Conservation (phyloP, 2,888 invertebrate species). For the Calliopum simillimum region DNA sequence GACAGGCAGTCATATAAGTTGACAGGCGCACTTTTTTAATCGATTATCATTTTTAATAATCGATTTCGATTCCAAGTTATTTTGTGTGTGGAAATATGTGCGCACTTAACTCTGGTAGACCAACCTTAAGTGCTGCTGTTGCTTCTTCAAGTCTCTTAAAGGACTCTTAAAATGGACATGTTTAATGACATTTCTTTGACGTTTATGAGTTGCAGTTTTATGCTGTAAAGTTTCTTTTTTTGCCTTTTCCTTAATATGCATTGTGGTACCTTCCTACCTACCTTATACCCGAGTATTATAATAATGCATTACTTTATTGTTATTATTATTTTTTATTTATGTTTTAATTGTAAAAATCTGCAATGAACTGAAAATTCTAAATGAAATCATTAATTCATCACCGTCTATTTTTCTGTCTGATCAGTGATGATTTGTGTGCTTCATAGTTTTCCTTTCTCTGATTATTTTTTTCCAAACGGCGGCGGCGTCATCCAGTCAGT, state of each 20-base stretch:
- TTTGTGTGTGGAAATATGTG: slow-evolving; percentile 43
- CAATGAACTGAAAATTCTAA: slow-evolving; percentile 32
- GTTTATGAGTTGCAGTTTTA: slow-evolving; percentile 52
- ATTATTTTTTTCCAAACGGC: not conserved
- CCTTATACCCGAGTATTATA: not conserved
- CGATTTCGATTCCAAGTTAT: slow-evolving; percentile 55
- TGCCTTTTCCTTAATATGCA: not conserved
- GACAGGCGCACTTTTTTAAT: slow-evolving; percentile 55
- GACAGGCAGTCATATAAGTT: not conserved
- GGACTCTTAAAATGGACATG: slow-evolving; percentile 28
- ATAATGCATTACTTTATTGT: not conserved
- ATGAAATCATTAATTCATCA: slow-evolving; percentile 34
- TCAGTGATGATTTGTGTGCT: slow-evolving; percentile 28
- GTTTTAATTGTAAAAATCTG: slow-evolving; percentile 26
- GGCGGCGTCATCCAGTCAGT: slow-evolving; percentile 8
- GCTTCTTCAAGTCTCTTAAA: not conserved
- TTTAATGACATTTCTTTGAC: slow-evolving; percentile 50
- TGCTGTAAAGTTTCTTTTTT: not conserved
- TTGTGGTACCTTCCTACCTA: not conserved
- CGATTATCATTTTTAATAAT: slow-evolving; percentile 69
- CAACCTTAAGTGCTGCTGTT: not conserved
- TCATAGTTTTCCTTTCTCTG: not conserved
- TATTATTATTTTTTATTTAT: not conserved
- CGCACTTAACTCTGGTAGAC: slow-evolving; percentile 42
- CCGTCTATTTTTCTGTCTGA: not conserved